A percentile compares a stretch with the other conserved stretches of the same genome.
Evolutionary conservation across 1,140 invertebrate species (phyloP).

Genomic region (Penaeus vannamei): DNA sequence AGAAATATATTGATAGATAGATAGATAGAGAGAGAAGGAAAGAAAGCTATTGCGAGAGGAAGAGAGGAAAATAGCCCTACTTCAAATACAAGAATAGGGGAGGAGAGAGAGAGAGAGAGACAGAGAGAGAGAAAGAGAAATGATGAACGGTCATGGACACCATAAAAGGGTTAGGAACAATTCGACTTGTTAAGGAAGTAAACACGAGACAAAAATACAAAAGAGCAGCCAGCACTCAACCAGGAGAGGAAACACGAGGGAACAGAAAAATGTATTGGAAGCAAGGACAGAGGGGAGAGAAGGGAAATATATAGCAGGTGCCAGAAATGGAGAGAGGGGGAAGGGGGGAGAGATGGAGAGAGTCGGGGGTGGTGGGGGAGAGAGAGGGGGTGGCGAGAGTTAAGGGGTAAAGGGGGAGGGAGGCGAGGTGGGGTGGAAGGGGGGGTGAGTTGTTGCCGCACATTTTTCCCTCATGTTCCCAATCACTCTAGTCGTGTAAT

Average conservation of each 20-base stretch:
- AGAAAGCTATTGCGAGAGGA: background rate
- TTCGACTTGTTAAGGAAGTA: constrained; percentile 11
- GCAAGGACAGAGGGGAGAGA: constrained; percentile 57
- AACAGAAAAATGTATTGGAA: constrained; percentile 47
- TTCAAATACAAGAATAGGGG: too few relatives aligned
- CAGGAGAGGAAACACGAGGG: constrained; percentile 33
- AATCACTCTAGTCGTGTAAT: background rate
- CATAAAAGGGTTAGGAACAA: constrained; percentile 20
- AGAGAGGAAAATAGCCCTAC: too few relatives aligned
- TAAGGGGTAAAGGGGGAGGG: constrained; percentile 1
- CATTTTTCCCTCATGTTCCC: constrained; percentile 49
- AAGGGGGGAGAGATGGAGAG: constrained; percentile 16
- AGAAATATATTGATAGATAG: background rate
- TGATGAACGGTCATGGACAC: constrained; percentile 32
- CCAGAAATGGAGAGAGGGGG: constrained; percentile 15
- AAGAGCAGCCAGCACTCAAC: constrained; percentile 29
- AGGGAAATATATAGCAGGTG: constrained; percentile 56
- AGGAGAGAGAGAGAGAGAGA: background rate
- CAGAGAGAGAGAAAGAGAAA: background rate
- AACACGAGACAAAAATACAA: constrained; percentile 16
- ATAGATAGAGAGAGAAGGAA: background rate
- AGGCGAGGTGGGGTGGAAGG: constrained; percentile 4
- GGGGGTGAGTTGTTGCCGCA: constrained; percentile 51
- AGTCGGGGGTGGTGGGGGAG: background rate
- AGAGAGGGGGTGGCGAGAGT: background rate